Evolutionary conservation across 2,888 invertebrate genomes (phyloP), one percentile per base, ranked within the genome.

Genomic region (Macaria liturata): DNA sequence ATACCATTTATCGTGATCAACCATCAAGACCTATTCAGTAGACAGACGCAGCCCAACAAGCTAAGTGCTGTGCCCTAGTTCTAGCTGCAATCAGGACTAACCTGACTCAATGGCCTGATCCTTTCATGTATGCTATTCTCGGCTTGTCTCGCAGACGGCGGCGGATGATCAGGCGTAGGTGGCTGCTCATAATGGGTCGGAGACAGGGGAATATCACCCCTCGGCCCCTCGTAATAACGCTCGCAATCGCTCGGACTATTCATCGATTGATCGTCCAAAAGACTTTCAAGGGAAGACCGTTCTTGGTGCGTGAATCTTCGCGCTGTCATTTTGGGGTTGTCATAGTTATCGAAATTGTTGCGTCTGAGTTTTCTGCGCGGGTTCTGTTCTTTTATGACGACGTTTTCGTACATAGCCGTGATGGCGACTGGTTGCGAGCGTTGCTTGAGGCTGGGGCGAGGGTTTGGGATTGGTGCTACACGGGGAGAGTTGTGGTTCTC

Each of bases 131-230:
- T 98, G 75, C 96, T 95, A 84, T 94, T 95, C 86, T 97, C 96
- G 0, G 98, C 98, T 71, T 97, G 97, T 74, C 94, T 93, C 3
- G 98, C 97, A 7, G 97, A 95, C 0, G 98, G 98, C 1, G 98
- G 98, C 3, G 98, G 98, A 88, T 98, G 98, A 71, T 98, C 98
- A 0, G 98, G 98, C 8, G 98, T 98, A 7, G 98, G 97, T 8
- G 98, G 98, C 85, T 98, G 98, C 53, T 95, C 94, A 75, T 98
- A 98, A 80, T 97, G 96, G 49, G 97, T 97, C 30, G 98, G 98
- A 69, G 97, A 97, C 71, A 96, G 90, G 0, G 98, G 98, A 71
- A 93, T 81, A 69, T 93, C 83, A 32, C 87, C 74, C 81, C 88
- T 92, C 65, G 81, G 77, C 46, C 85, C 86, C 9, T 86, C 86